These are phyloP conservation scores for Gallinago jamesoni DNA, from an alignment of 2,113 vertebrate genomes.

Conservation along the genomic window DNA sequence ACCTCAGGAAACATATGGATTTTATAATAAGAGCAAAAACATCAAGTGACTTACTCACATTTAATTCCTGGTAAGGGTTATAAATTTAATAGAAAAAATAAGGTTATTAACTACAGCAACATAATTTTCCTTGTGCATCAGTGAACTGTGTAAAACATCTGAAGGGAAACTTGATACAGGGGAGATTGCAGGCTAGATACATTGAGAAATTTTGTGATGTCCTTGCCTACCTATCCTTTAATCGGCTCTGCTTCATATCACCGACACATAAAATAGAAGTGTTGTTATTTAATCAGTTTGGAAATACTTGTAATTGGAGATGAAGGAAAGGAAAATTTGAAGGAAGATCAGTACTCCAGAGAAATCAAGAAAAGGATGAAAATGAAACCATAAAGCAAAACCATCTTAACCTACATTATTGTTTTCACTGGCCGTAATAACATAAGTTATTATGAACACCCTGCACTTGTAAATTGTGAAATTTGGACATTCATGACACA, in stretches of 20 bases:
- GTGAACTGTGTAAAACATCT: slow-evolving; percentile 62
- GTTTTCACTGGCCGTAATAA: neutral
- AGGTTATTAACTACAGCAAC: slow-evolving; percentile 63
- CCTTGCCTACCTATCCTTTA: slow-evolving; percentile 19
- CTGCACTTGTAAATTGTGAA: neutral
- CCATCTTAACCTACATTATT: neutral
- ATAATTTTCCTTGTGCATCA: slow-evolving; percentile 61
- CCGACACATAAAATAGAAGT: neutral
- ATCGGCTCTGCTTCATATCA: neutral
- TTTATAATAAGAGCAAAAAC: slow-evolving; percentile 55
- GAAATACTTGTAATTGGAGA: neutral
- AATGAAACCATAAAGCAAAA: neutral
- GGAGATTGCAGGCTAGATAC: neutral
- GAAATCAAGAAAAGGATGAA: neutral
- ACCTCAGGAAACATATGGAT: slow-evolving; percentile 58
- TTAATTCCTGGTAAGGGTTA: slow-evolving; percentile 21
- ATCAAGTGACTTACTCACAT: slow-evolving; percentile 36
- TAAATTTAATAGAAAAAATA: slow-evolving; percentile 63
- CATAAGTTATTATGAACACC: neutral
- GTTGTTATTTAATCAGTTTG: neutral
- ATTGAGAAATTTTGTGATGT: slow-evolving; percentile 1
- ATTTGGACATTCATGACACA: neutral
- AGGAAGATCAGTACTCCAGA: neutral
- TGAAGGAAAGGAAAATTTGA: neutral
- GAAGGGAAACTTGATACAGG: slow-evolving; percentile 42